phyloP scores from a whole-genome alignment of 92 coral and sea anemone genomes.

The Epizoanthus fatuus region DNA sequence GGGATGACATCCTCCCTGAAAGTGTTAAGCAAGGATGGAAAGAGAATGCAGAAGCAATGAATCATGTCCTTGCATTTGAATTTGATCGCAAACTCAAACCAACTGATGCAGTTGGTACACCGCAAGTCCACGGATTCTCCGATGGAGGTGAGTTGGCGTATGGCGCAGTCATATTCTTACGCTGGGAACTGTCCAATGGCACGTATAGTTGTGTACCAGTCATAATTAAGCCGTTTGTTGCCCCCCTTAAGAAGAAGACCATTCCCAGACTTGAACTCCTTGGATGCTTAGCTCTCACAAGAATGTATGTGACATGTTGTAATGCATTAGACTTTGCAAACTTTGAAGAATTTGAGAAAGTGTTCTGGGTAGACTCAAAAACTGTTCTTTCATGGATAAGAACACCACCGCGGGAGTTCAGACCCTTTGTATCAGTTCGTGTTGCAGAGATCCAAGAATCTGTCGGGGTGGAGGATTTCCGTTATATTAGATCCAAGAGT shows the following conservation, averaged over 20 bases:
- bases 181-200: constrained; percentile 73
- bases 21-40: constrained; percentile 63
- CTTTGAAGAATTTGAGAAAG: constrained; percentile 45
- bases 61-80: constrained; percentile 53
- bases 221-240: constrained; percentile 68
- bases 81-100: constrained; percentile 76
- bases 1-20: constrained; percentile 79
- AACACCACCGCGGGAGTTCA: constrained; percentile 65
- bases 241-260: constrained; percentile 72
- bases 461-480: constrained; percentile 33
- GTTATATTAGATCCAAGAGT: constrained; percentile 24
- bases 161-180: constrained; percentile 66
- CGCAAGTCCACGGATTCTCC: constrained; percentile 70
- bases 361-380: constrained; percentile 76
- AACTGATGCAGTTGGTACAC: constrained; percentile 61
- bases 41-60: constrained; percentile 57
- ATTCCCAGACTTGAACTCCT: constrained; percentile 74
- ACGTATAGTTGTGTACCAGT: constrained; percentile 62
- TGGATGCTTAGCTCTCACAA: constrained; percentile 63
- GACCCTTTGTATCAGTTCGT: constrained; percentile 72
- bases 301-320: constrained; percentile 57
- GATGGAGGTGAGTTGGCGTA: constrained; percentile 79
- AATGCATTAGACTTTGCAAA: constrained; percentile 61
- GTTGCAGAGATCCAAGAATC: constrained; percentile 73
- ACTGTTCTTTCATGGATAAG: constrained; percentile 74